phyloP scores from a whole-genome alignment of 2,797 vertebrate genomes.

The Melanotaenia maccullochi region DNA sequence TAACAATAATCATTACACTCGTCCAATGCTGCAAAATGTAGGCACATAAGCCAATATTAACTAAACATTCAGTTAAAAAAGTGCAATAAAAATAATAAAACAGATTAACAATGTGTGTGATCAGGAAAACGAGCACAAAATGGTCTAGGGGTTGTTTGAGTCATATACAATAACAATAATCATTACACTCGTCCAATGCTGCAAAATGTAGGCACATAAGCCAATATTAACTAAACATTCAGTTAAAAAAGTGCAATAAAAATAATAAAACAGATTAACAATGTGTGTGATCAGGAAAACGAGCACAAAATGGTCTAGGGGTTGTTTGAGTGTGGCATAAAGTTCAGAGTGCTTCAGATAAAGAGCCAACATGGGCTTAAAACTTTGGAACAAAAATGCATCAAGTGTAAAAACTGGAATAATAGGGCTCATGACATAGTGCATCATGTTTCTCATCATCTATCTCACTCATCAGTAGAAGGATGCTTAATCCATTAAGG shows the following conservation, averaged over 20 bases:
- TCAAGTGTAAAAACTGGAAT: not conserved
- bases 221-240: not conserved
- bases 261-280: no score
- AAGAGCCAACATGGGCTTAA: not conserved
- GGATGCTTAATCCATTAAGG: not conserved
- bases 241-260: not conserved
- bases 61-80: not conserved
- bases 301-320: no score
- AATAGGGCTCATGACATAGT: not conserved
- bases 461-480: not conserved
- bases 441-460: not conserved
- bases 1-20: not conserved
- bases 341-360: not conserved
- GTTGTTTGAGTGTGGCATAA: not conserved
- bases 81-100: no score
- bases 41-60: not conserved
- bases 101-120: no score
- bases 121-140: no score
- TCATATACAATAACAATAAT: not conserved
- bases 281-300: no score
- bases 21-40: not conserved
- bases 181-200: not conserved
- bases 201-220: not conserved
- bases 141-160: no score
- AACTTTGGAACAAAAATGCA: not conserved